Conservation (phyloP, 2,797 vertebrate species). For the Ctenochaetus hawaiiensis region DNA sequence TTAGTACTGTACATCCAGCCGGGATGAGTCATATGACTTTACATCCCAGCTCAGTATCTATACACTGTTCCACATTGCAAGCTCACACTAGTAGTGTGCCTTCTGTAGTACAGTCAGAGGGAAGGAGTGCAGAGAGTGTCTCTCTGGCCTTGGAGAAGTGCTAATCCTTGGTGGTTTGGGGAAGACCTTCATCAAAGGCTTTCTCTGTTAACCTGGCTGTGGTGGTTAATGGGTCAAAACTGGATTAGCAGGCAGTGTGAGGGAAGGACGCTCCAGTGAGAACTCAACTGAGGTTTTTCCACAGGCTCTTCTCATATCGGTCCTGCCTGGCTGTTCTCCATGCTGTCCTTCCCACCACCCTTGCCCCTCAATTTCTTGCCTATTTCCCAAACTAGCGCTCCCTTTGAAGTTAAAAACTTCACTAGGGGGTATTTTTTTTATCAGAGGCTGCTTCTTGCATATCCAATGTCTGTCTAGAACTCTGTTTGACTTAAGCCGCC, state of each 20-base stretch:
- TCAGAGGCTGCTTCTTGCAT: constrained; percentile 29
- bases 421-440: constrained; percentile 48
- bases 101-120: not conserved
- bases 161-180: constrained; percentile 61
- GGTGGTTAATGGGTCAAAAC: constrained; percentile 71
- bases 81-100: constrained; percentile 5
- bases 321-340: constrained; percentile 31
- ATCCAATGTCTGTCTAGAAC: constrained; percentile 25
- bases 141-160: constrained; percentile 35
- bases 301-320: constrained; percentile 49
- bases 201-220: constrained; percentile 69
- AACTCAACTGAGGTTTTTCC: constrained; percentile 45
- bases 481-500: constrained; percentile 30
- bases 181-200: constrained; percentile 65
- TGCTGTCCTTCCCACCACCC: constrained; percentile 5
- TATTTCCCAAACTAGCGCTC: constrained; percentile 37
- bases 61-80: not conserved
- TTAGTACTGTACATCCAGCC: constrained; percentile 15
- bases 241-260: constrained; percentile 61
- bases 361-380: constrained; percentile 19
- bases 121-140: constrained; percentile 13
- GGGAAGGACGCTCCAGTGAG: constrained; percentile 45
- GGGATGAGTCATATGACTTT: constrained; percentile 26
- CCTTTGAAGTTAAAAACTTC: constrained; percentile 62
- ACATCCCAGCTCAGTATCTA: constrained; percentile 9